Evolutionary conservation across 2,113 vertebrate species (phyloP).

Genomic region (Oncorhynchus keta): DNA sequence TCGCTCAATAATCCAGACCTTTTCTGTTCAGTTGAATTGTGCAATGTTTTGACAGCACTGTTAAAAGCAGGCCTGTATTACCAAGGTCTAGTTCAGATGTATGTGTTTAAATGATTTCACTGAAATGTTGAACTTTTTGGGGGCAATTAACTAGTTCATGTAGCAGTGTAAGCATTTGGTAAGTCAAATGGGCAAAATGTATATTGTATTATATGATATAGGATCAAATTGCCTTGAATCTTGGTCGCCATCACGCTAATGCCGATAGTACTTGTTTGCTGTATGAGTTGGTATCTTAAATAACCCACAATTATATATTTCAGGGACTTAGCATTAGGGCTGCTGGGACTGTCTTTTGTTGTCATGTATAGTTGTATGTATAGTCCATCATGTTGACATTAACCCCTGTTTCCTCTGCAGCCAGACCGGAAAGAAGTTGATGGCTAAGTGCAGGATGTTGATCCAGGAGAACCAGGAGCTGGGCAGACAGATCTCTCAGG

Average conservation of each 20-base stretch:
- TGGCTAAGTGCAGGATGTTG: slow-evolving; percentile 99
- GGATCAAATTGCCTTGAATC: too few relatives aligned
- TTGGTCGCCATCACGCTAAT: not conserved
- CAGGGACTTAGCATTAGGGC: not conserved
- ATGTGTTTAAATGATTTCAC: not conserved
- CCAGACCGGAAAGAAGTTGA: slow-evolving; percentile 99
- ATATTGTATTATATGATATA: too few relatives aligned
- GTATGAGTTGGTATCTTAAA: not conserved
- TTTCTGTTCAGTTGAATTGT: not conserved
- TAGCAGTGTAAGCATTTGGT: too few relatives aligned
- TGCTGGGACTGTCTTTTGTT: not conserved
- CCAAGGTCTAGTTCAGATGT: not conserved
- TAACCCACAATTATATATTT: not conserved
- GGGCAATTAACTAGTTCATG: too few relatives aligned
- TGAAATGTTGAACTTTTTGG: too few relatives aligned
- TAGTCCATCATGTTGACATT: slow-evolving; percentile 82
- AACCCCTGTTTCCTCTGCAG: slow-evolving; percentile 97
- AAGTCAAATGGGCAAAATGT: too few relatives aligned
- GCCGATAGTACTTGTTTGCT: too few relatives aligned
- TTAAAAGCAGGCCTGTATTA: not conserved
- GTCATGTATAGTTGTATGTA: not conserved
- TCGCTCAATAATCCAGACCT: not conserved
- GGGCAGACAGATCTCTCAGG: slow-evolving; percentile 98
- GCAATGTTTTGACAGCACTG: not conserved
- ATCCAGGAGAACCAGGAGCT: slow-evolving; percentile 99